These are phyloP conservation scores for Collichthys lucidus DNA, from an alignment of 2,113 vertebrate genomes.

Conservation along the genomic window DNA sequence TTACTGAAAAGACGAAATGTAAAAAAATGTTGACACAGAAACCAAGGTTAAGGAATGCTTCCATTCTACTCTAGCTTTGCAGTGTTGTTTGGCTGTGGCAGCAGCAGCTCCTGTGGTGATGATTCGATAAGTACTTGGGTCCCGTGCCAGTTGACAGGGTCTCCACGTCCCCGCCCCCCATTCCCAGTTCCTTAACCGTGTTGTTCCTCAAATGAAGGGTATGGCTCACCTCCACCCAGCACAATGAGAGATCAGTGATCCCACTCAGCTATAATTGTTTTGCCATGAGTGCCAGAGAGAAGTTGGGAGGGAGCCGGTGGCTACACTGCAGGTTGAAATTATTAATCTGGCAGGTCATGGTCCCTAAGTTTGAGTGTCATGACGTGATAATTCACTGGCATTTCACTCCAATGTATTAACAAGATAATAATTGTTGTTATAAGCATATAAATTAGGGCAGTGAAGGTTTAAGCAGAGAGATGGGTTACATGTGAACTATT, in stretches of 20 bases:
- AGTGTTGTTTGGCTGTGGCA: constrained; percentile 2
- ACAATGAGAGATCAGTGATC: constrained; percentile 69
- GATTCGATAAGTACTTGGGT: constrained; percentile 57
- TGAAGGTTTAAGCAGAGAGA: background rate
- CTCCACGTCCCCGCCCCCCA: constrained; percentile 11
- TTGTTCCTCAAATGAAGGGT: constrained; percentile 71
- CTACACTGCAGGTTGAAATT: constrained; percentile 38
- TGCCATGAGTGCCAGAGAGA: constrained; percentile 52
- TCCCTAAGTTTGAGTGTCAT: constrained; percentile 11
- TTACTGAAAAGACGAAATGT: background rate
- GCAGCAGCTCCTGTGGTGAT: background rate
- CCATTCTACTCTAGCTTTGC: background rate
- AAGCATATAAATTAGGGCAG: constrained; percentile 8
- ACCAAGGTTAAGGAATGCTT: background rate
- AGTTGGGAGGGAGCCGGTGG: constrained; percentile 40
- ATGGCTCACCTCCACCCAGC: constrained; percentile 57
- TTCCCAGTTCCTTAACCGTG: constrained; percentile 60
- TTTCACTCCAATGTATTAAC: constrained; percentile 21
- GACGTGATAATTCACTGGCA: constrained; percentile 28
- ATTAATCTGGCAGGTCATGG: constrained; percentile 43
- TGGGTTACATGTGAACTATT: background rate
- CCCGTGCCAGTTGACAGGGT: constrained; percentile 58
- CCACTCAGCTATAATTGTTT: constrained; percentile 71
- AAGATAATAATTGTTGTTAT: constrained; percentile 26
- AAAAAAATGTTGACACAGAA: background rate